phyloP scores from a whole-genome alignment of 2,113 vertebrate genomes.

The Psophia crepitans region DNA sequence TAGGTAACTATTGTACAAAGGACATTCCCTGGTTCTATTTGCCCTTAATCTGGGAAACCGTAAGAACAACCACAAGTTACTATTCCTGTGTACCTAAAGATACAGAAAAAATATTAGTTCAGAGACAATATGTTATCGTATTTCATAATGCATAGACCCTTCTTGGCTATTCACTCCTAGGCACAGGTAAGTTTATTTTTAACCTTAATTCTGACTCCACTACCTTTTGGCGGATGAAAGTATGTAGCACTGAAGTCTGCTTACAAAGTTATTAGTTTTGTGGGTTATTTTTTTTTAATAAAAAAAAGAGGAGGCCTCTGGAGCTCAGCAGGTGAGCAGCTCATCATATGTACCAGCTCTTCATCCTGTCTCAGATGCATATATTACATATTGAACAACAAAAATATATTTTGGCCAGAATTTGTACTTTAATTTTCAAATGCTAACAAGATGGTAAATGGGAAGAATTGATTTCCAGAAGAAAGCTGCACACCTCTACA shows the following conservation, averaged over 20 bases:
- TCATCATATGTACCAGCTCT: neutral
- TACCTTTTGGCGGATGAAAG: neutral
- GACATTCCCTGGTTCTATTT: constrained; percentile 16
- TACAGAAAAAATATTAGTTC: constrained; percentile 36
- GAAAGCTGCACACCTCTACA: neutral
- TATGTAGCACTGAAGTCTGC: neutral
- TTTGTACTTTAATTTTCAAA: neutral
- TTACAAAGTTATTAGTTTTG: neutral
- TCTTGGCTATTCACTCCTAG: neutral
- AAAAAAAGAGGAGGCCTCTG: neutral
- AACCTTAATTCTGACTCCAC: neutral
- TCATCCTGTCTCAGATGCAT: neutral
- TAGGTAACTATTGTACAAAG: constrained; percentile 10
- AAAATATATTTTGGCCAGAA: neutral
- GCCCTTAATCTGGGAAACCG: constrained; percentile 26
- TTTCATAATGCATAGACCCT: neutral
- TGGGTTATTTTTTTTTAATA: neutral
- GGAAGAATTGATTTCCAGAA: neutral
- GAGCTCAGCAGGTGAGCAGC: neutral
- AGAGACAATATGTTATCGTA: neutral
- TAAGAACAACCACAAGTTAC: neutral
- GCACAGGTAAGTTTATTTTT: neutral
- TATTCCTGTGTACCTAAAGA: constrained; percentile 23
- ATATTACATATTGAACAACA: neutral
- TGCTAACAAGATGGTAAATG: neutral